phyloP scores from a whole-genome alignment of 2,888 invertebrate species.

The Neelides folsomi region DNA sequence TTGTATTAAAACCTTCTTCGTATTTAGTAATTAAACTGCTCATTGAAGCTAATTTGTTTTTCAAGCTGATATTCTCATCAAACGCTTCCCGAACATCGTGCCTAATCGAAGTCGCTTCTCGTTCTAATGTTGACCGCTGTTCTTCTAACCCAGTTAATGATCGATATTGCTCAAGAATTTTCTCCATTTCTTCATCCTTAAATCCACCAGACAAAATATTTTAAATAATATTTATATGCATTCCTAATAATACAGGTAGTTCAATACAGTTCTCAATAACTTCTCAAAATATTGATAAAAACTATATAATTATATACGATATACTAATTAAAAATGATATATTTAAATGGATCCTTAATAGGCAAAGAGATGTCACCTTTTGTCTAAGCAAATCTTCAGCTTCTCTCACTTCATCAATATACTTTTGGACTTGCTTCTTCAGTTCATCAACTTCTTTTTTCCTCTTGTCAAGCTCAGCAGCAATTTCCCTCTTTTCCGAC shows the following conservation, averaged over 20 bases:
- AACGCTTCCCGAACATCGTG: conserved; percentile 22
- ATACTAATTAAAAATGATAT: too few relatives aligned
- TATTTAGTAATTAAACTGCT: conserved; percentile 17
- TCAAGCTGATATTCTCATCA: conserved; percentile 17
- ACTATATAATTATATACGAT: too few relatives aligned
- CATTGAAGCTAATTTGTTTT: conserved; percentile 21
- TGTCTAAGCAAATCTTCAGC: conserved; percentile 27
- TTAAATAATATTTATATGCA: too few relatives aligned
- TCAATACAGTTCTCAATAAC: background rate
- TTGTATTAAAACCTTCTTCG: conserved; percentile 22
- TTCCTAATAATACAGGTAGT: background rate
- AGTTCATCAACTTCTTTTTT: conserved; percentile 24
- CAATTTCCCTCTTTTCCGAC: conserved; percentile 17
- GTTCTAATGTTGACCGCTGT: conserved; percentile 19
- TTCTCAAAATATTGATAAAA: background rate
- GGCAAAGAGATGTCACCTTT: conserved; percentile 17
- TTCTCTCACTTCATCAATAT: conserved; percentile 30
- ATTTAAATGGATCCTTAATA: background rate
- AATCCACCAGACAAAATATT: background rate
- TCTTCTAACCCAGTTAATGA: conserved; percentile 20
- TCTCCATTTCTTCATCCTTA: conserved; percentile 29
- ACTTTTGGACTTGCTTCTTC: conserved; percentile 25
- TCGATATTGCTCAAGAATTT: conserved; percentile 24
- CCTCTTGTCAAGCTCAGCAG: conserved; percentile 21
- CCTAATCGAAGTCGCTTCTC: conserved; percentile 16